Percentiles rank a stretch among this genome's conserved stretches.
Conservation (phyloP, 1,140 invertebrate genomes). For the Centruroides vittatus region DNA sequence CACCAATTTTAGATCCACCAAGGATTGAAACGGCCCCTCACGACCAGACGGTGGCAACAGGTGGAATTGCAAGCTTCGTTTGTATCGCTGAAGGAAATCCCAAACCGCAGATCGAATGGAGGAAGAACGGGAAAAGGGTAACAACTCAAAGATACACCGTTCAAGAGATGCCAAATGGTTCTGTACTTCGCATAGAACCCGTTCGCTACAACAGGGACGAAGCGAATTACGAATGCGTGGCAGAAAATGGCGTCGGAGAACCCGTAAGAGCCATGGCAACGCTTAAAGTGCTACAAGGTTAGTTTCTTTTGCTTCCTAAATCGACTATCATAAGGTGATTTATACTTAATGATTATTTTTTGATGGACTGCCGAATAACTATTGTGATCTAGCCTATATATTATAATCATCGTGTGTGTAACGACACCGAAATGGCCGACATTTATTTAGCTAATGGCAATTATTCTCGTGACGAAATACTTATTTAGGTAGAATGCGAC, state of each 20-base stretch:
- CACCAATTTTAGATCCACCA: conserved; percentile 58
- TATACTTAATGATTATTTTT: too few relatives aligned
- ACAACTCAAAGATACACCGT: conserved; percentile 29
- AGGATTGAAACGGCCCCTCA: conserved; percentile 71
- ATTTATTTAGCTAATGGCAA: too few relatives aligned
- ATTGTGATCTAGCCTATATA: too few relatives aligned
- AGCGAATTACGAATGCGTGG: conserved; percentile 55
- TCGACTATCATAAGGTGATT: too few relatives aligned
- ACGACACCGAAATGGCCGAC: too few relatives aligned
- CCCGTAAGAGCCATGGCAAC: conserved; percentile 75
- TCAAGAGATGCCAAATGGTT: conserved; percentile 44
- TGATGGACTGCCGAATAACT: too few relatives aligned
- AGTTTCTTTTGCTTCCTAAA: conserved; percentile 26
- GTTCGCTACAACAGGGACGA: conserved; percentile 68
- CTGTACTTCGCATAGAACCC: conserved; percentile 81
- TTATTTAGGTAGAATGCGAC: too few relatives aligned
- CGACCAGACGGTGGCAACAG: conserved; percentile 72
- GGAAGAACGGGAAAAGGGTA: conserved; percentile 29
- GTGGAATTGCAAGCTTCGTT: conserved; percentile 86
- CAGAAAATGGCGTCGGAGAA: conserved; percentile 42
- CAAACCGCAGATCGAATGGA: conserved; percentile 36
- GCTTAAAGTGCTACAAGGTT: conserved; percentile 76
- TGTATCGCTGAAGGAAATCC: conserved; percentile 86
- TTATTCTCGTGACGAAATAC: too few relatives aligned
- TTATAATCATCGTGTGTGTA: too few relatives aligned